Percentiles rank a stretch among this genome's conserved stretches.
Evolutionary conservation across 35 echinoderm and acorn worm genomes (phyloP).

Genomic region (Lytechinus pictus): DNA sequence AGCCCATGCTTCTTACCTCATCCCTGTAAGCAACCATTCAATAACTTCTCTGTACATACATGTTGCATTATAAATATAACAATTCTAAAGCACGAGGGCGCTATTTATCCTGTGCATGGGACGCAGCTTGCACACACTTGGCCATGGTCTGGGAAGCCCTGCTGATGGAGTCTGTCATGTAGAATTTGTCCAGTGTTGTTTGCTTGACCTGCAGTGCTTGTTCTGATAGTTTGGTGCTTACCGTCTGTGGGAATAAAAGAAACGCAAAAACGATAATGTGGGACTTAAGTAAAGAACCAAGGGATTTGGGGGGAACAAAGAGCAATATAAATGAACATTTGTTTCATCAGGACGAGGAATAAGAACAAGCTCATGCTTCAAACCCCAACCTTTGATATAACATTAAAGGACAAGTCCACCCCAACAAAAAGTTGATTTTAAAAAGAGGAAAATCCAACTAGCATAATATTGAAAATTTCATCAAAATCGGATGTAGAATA

Average conservation of each 20-base stretch:
- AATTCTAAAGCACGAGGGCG: not conserved
- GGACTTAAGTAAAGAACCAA: not conserved
- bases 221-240: slow-evolving; percentile 64
- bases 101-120: slow-evolving; percentile 52
- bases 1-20: not conserved
- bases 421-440: too few species aligned
- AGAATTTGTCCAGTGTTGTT: slow-evolving; percentile 79
- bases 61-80: not conserved
- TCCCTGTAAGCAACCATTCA: not conserved
- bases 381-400: too few species aligned
- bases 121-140: slow-evolving; percentile 93
- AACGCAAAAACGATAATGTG: not conserved
- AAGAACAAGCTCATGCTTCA: too few species aligned
- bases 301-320: too few species aligned
- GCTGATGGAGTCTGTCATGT: slow-evolving; percentile 99
- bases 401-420: too few species aligned
- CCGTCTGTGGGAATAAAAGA: slow-evolving; percentile 58
- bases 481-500: too few species aligned
- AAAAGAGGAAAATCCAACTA: too few species aligned
- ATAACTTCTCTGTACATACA: slow-evolving; percentile 5
- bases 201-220: slow-evolving; percentile 71
- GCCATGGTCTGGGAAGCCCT: slow-evolving; percentile 97
- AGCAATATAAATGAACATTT: too few species aligned
- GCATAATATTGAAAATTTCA: too few species aligned
- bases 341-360: too few species aligned